Base-by-base conservation (phyloP, 2,113 vertebrate genomes). In the Python bivittatus region DNA sequence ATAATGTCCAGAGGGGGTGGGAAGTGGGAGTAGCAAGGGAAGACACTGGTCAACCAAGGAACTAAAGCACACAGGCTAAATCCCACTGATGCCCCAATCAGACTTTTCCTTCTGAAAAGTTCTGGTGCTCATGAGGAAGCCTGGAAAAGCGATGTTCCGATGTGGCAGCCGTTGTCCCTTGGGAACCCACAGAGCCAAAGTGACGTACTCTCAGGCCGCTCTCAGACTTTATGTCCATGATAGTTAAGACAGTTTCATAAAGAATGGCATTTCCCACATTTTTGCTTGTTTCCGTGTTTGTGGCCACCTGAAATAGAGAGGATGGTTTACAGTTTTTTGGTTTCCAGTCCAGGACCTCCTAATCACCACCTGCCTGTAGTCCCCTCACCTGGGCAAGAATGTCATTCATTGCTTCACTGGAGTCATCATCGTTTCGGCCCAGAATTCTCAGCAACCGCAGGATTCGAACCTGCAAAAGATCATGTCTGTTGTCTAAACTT, bases 181-280 rank as follows among this genome's bases (percentile, higher is more conserved):
- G 68, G 15, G 68, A 33, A 79, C 68, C 68, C 68, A 79, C 2
- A n/a, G 4, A 27, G 52, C 25, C 33, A 79, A 91, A 23, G 29
- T 4, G 88, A 98, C 99, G 98, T 97, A 99, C 99, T 97, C 99
- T 97, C 93, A 99, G 96, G 95, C 99, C 99, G 95, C 99, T 99
- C 97, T 99, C 99, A 92, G 99, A 99, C 97, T 99, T 99, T 97
- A 99, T 99, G 97, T 99, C 99, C 99, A 99, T 99, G 96, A 99
- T 99, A 79, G 99, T 99, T 96, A 99, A 97, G 92, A 99, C 99
- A 0, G 99, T 99, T 98, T 99, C 99, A 94, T 99, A 99, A 91
- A 99, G 98, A 97, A 99, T 99, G 95, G 99, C 99, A 94, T 99
- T 99, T 96, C 99, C 99, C 97, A 99, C 99, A 48, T 99, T 99